These are phyloP conservation scores for Pocillopora verrucosa DNA, from an alignment of 64 coral and sea anemone species.

Conservation along the genomic window DNA sequence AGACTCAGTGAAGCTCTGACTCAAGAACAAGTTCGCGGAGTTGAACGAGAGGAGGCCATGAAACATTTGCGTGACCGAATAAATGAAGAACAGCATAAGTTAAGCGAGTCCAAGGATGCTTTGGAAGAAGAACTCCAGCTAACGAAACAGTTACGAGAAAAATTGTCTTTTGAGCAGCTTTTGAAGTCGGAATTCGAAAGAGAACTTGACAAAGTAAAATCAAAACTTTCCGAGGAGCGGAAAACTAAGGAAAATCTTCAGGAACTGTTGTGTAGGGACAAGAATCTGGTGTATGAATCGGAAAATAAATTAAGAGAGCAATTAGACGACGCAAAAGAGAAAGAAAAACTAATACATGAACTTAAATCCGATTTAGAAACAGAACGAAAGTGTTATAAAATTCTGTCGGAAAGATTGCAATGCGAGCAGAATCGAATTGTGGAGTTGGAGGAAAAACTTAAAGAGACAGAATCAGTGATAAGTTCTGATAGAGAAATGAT, in stretches of 20 bases:
- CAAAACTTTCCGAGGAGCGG: constrained; percentile 36
- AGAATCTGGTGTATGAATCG: constrained; percentile 29
- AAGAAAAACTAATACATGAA: constrained; percentile 35
- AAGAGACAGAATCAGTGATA: constrained; percentile 60
- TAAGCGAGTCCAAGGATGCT: constrained; percentile 6
- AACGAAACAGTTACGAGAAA: constrained; percentile 56
- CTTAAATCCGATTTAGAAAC: constrained; percentile 59
- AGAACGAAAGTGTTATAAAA: constrained; percentile 58
- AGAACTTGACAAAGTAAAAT: constrained; percentile 49
- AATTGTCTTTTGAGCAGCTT: constrained; percentile 55
- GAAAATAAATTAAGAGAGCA: constrained; percentile 50
- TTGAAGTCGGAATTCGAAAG: constrained; percentile 58
- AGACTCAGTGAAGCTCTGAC: constrained; percentile 58
- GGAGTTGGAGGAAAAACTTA: constrained; percentile 51
- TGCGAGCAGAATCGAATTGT: constrained; percentile 46
- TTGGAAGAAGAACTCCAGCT: constrained; percentile 13
- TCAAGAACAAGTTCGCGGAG: constrained; percentile 59
- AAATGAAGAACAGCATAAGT: constrained; percentile 23
- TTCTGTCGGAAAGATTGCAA: constrained; percentile 53
- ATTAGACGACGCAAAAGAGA: constrained; percentile 25
- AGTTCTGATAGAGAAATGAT: constrained; percentile 35
- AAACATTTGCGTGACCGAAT: constrained; percentile 7
- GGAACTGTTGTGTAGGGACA: constrained; percentile 45
- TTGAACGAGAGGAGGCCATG: constrained; percentile 43
- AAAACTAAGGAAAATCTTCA: constrained; percentile 27